Evolutionary conservation across 2,888 invertebrate genomes (phyloP).

Genomic region (Torymus texanus): DNA sequence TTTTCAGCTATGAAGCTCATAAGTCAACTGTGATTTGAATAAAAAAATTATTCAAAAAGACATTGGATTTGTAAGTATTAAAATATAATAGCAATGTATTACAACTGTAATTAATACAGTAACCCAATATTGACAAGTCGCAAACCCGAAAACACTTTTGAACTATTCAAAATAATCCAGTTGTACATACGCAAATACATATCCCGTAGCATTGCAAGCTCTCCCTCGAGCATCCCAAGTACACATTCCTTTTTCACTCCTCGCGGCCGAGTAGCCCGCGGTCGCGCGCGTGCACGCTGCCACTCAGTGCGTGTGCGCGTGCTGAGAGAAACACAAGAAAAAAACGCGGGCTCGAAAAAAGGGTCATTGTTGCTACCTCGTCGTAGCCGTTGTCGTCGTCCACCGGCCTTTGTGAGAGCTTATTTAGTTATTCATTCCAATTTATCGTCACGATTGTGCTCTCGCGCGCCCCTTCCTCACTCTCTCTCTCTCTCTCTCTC

Average conservation of each 20-base stretch:
- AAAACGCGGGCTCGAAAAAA: conserved; percentile 15
- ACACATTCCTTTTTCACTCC: conserved; percentile 43
- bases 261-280: conserved; percentile 7
- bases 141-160: no score
- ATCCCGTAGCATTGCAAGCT: no score
- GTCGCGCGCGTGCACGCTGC: conserved; percentile 10
- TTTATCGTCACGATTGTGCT: conserved; percentile 54
- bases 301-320: conserved; percentile 20
- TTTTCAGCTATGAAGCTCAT: no score
- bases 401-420: conserved; percentile 46
- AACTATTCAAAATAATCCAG: no score
- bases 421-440: conserved; percentile 57
- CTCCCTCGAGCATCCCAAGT: no score
- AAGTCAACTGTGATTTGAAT: no score
- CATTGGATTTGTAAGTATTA: no score
- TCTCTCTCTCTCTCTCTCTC: not conserved
- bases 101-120: no score
- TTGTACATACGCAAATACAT: no score
- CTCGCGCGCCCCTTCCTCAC: not conserved
- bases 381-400: not conserved
- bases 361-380: conserved; percentile 43
- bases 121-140: no score
- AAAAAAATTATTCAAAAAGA: no score
- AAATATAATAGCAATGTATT: no score
- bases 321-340: not conserved